Base-by-base conservation (phyloP, 2,113 vertebrate genomes). In the Varanus salvator region DNA sequence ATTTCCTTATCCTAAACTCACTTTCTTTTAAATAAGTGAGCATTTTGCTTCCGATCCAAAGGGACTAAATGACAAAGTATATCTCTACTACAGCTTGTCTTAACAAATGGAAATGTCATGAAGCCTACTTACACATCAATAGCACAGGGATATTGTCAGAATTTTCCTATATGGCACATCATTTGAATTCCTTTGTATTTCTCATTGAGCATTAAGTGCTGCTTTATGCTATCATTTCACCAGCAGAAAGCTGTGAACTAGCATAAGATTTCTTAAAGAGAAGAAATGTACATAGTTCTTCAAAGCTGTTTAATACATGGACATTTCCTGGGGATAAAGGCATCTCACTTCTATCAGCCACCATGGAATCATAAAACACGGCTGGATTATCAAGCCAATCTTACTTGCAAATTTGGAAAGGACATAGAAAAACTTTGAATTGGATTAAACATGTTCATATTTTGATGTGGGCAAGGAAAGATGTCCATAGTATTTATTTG, bases 121-220 rank as follows among this genome's bases (percentile, higher is more conserved):
- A 87, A 60, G 71, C 8, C 68, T 91, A 66, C 12, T 91, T 83
- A 85, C 2, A 87, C 31, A 87, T 31, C 48, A 76, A 89, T 78
- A 93, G 54, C 15, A 80, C 27, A 57, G 87, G 19, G 91, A 21
- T 15, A 27, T 69, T 50, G 52, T 23, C 87, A 85, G 82, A 88
- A 25, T 1, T 54, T 83, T 0, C 3, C 52, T 89, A 74, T 92
- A 29, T 29, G 81, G 21, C 44, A 34, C 60, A 6, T 9, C 83
- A 90, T 92, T 89, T 94, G 66, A 48, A 88, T 90, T 77, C 77
- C 4, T 84, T 78, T 31, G 69, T 91, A 86, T 91, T 85, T 94
- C 60, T 85, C 52, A n/a, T 44, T 91, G 84, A 93, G 91, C 6
- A 38, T 83, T 93, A 94, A 77, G 3, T 82, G 71, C 9, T 50